These are phyloP conservation scores for Misgurnus anguillicaudatus DNA, from an alignment of 2,113 vertebrate species.

Conservation along the genomic window DNA sequence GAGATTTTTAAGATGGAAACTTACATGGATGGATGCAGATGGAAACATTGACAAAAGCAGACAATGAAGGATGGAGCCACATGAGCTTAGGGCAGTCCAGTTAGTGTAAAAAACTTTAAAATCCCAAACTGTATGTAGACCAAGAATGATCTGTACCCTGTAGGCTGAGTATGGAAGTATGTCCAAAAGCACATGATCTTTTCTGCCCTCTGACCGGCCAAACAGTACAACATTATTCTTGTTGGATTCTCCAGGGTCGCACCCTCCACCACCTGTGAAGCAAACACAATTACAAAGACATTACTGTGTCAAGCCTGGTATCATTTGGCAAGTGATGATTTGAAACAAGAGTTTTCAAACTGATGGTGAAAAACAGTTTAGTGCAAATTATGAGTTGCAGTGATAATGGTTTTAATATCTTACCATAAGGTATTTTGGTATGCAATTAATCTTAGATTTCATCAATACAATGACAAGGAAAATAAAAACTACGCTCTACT, in stretches of 20 bases:
- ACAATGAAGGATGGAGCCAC: no score
- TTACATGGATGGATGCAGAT: background rate
- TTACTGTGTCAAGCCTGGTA: background rate
- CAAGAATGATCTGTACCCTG: slow-evolving; percentile 76
- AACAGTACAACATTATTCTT: slow-evolving; percentile 88
- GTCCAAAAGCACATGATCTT: slow-evolving; percentile 84
- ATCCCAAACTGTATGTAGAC: background rate
- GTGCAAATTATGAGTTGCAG: no score
- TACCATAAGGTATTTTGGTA: no score
- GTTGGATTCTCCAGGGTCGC: slow-evolving; percentile 90
- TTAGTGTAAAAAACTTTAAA: no score
- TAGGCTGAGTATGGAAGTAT: slow-evolving; percentile 88
- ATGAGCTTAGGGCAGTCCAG: no score
- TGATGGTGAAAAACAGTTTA: no score
- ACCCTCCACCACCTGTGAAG: slow-evolving; percentile 81
- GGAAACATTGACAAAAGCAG: background rate
- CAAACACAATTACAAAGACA: slow-evolving; percentile 19
- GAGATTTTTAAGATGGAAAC: background rate
- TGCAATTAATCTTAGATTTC: no score
- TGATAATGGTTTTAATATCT: no score
- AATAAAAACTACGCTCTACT: no score
- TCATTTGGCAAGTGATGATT: no score
- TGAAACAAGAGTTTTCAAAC: no score
- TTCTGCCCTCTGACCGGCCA: slow-evolving; percentile 84
- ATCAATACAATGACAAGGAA: no score